Evolutionary conservation across 2,888 invertebrate species (phyloP).

Genomic region (Pteria penguin): DNA sequence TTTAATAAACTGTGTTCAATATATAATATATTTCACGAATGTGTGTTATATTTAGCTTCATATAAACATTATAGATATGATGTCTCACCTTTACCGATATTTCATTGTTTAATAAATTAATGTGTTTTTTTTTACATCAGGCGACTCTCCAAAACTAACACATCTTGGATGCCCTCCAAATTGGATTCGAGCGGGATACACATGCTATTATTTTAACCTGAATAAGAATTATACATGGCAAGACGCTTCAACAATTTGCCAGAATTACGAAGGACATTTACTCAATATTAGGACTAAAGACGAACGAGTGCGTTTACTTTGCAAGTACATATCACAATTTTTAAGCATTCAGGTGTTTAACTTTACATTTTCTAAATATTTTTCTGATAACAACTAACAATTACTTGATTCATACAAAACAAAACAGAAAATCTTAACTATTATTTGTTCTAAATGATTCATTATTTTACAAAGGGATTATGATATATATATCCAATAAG

Average conservation of each 20-base stretch:
- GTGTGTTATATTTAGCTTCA: no score
- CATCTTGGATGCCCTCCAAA: conserved; percentile 51
- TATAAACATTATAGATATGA: no score
- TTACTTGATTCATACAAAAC: no score
- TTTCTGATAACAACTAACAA: neutral
- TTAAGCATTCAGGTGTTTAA: no score
- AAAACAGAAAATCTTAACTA: no score
- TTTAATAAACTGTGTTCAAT: no score
- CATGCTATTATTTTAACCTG: conserved; percentile 53
- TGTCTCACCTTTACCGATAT: no score
- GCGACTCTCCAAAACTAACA: neutral
- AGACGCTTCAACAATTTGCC: conserved; percentile 46
- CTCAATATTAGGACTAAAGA: conserved; percentile 53
- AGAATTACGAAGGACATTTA: conserved; percentile 38
- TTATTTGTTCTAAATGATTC: no score
- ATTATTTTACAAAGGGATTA: neutral
- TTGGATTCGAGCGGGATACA: conserved; percentile 60
- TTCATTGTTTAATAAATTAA: no score
- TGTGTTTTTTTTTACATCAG: no score
- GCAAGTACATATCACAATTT: no score
- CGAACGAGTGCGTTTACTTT: conserved; percentile 49
- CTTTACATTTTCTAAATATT: neutral
- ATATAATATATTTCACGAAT: no score
- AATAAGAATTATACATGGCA: conserved; percentile 39
- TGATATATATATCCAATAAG: neutral